Evolutionary conservation across 2,888 invertebrate genomes (phyloP).

Genomic region (Sinohyriopsis cumingii): DNA sequence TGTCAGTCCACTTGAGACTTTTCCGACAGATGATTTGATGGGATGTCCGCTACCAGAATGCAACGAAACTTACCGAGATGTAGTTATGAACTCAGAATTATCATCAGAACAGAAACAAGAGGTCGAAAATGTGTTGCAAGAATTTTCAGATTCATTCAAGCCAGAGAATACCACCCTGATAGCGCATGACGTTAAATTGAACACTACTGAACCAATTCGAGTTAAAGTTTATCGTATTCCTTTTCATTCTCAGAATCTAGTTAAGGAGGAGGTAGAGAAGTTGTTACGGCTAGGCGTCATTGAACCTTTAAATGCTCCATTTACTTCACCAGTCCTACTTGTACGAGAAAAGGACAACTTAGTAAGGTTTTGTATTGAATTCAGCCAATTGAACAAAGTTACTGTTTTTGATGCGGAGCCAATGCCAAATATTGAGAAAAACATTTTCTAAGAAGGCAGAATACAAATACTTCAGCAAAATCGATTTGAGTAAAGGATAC

Average conservation of each 20-base stretch:
- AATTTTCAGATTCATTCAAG: not conserved
- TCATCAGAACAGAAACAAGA: too few relatives aligned
- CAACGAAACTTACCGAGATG: too few relatives aligned
- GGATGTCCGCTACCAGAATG: too few relatives aligned
- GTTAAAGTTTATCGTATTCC: constrained; percentile 10
- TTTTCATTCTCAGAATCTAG: constrained; percentile 5
- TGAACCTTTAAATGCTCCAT: constrained; percentile 12
- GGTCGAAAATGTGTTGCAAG: too few relatives aligned
- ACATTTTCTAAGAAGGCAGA: not conserved
- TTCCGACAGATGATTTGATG: too few relatives aligned
- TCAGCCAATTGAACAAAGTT: not conserved
- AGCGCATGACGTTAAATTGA: constrained; percentile 9
- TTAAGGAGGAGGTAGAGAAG: constrained; percentile 13
- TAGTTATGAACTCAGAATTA: too few relatives aligned
- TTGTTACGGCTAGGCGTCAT: constrained; percentile 14
- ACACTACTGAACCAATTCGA: constrained; percentile 2
- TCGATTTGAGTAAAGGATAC: constrained; percentile 9
- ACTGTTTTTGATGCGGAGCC: constrained; percentile 9
- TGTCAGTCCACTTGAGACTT: too few relatives aligned
- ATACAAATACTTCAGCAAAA: not conserved
- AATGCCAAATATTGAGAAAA: constrained; percentile 2
- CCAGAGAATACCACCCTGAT: constrained; percentile 3
- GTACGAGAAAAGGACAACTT: constrained; percentile 3
- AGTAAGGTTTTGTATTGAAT: constrained; percentile 7
- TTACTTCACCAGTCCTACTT: not conserved